Conservation (phyloP, 1,140 invertebrate species). For the Diabrotica virgifera region DNA sequence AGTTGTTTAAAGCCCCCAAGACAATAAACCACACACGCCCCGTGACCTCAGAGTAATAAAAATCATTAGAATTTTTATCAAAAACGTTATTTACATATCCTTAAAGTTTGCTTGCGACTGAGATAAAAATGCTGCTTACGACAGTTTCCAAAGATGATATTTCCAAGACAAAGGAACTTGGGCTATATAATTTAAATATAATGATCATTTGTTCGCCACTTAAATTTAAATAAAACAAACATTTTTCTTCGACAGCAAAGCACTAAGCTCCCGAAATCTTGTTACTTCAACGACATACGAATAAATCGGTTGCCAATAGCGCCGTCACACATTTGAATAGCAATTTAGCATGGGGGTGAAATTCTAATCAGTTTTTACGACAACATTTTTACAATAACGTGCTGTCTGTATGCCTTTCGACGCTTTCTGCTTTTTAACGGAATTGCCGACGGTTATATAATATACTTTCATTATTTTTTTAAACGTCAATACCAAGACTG, state of each 20-base stretch:
- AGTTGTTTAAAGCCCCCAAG: neutral
- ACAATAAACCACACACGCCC: neutral
- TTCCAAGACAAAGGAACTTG: conserved; percentile 20
- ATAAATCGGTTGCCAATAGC: conserved; percentile 49
- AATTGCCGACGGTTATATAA: conserved; percentile 28
- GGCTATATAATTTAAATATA: conserved; percentile 43
- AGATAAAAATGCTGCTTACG: conserved; percentile 19
- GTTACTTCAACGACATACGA: conserved; percentile 44
- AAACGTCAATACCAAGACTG: too few relatives aligned
- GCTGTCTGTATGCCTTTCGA: conserved; percentile 34
- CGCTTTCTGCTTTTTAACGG: conserved; percentile 26
- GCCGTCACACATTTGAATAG: conserved; percentile 46
- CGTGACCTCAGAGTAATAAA: conserved; percentile 2
- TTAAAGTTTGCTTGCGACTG: conserved; percentile 12
- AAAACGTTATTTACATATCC: conserved; percentile 18
- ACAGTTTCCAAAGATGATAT: conserved; percentile 14
- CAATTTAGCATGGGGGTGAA: conserved; percentile 47
- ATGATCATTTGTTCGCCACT: conserved; percentile 42
- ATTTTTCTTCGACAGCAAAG: conserved; percentile 42
- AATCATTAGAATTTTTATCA: conserved; percentile 19
- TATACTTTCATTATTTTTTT: too few relatives aligned
- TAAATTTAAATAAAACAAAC: conserved; percentile 49
- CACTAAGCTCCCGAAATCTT: conserved; percentile 41
- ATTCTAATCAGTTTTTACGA: conserved; percentile 48
- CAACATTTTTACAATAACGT: conserved; percentile 37